Base-by-base conservation (phyloP, 1,140 invertebrate genomes). In the Drosophila ercepeae region DNA sequence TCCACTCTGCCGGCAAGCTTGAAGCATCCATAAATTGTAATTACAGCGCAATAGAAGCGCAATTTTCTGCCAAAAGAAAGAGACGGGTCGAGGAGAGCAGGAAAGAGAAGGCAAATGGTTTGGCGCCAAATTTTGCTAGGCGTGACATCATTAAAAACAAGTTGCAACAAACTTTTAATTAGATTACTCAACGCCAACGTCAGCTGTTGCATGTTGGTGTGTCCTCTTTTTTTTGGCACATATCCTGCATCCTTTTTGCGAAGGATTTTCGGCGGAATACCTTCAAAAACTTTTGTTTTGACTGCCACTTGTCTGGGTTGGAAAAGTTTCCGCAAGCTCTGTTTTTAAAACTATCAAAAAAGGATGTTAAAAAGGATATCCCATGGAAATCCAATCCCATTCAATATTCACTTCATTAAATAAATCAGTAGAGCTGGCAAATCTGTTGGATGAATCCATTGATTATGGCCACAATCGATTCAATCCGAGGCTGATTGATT, bases 11-110 rank as follows among this genome's bases (percentile, higher is more conserved):
- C 48, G 52, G 58, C 63, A 65, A 64, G 71, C 70, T 72, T 76
- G 46, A 81, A 63, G 81, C 73, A 81, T 86, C 76, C 72, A 86
- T 86, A 86, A 81, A 86, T 86, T 84, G 76, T 84, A 86, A 84
- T 86, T 84, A 81, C 72, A 65, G 61, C 46, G 42, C 68, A 74
- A 76, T 86, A 58, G 51, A 73, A n/a, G n/a, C n/a, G n/a, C n/a
- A n/a, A 54, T 21, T 25, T 41, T 13, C 4, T 4, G 19, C 16
- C 3, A 19, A 44, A 21, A 39, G n/a, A 39, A 27, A 39, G 51
- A 29, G 19, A 25, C n/a, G n/a, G n/a, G n/a, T n/a, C n/a, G 2
- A 25, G 4, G 21, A 11, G 14, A 46, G 27, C n/a, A 1, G 3
- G 27, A n/a, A 16, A 23, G 19, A 6, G 8, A 55, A 19, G 5